Evolutionary conservation across 2,888 invertebrate genomes (phyloP).

Genomic region (Nineta flava): DNA sequence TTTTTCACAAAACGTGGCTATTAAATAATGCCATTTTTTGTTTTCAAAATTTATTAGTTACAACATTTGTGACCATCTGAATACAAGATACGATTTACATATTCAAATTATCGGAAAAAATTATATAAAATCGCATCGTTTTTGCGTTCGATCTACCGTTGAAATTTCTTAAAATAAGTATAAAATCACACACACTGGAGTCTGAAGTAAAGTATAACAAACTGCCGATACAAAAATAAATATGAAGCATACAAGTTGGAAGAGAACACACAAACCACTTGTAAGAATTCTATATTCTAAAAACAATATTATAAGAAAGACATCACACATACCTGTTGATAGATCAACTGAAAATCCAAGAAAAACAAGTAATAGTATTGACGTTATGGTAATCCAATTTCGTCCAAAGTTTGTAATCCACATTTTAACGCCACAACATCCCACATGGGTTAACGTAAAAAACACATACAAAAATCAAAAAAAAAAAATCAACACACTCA

Average conservation of each 20-base stretch:
- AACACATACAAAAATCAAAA: neutral
- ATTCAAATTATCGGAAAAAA: no score
- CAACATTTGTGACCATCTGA: no score
- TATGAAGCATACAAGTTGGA: no score
- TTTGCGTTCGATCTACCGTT: neutral
- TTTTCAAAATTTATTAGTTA: no score
- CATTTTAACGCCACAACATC: conserved; percentile 34
- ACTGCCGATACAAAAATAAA: neutral
- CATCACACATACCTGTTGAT: conserved; percentile 38
- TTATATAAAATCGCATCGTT: neutral
- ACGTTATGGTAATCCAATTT: conserved; percentile 47
- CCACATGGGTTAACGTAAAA: conserved; percentile 25
- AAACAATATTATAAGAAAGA: neutral
- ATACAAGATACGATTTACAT: no score
- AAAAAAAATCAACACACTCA: conserved; percentile 15
- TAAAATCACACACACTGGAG: no score
- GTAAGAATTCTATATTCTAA: neutral
- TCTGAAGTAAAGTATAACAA: neutral
- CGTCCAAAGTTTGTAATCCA: conserved; percentile 50
- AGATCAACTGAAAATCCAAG: conserved; percentile 29
- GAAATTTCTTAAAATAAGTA: neutral
- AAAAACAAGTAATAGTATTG: conserved; percentile 29
- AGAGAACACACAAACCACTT: conserved; percentile 1
- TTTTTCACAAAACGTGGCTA: no score
- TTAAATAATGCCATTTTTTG: no score